A percentile compares a stretch with the other conserved stretches of the same genome.
Evolutionary conservation across 1,140 invertebrate genomes (phyloP).

Genomic region (Zophobas morio): DNA sequence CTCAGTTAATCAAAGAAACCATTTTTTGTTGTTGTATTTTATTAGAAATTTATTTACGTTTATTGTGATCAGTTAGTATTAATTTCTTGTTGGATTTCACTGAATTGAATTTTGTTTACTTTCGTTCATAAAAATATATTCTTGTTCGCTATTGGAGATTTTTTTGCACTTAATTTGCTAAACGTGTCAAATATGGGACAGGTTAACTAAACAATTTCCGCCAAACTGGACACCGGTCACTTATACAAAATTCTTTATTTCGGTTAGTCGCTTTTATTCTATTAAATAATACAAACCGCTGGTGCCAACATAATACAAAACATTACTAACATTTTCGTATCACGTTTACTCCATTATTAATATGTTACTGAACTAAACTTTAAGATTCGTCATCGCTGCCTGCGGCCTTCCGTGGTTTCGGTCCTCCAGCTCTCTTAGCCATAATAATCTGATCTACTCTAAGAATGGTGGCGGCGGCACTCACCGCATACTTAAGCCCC

Average conservation of each 20-base stretch:
- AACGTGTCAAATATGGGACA: neutral
- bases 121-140: no score
- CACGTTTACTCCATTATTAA: neutral
- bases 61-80: neutral
- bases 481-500: conserved; percentile 95
- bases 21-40: conserved; percentile 10
- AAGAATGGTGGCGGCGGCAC: conserved; percentile 93
- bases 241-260: no score
- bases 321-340: neutral
- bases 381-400: conserved; percentile 80
- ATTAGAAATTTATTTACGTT: neutral
- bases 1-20: neutral
- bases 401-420: conserved; percentile 82
- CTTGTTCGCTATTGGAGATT: neutral
- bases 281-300: conserved; percentile 12
- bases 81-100: neutral
- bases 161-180: neutral
- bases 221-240: no score
- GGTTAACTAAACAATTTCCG: no score
- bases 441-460: conserved; percentile 99
- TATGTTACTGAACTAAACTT: conserved; percentile 32
- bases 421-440: conserved; percentile 97
- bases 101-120: no score
- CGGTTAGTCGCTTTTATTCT: neutral
- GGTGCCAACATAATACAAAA: conserved; percentile 25